Base-by-base conservation (phyloP, 2,888 invertebrate species). In the Sphaeridia pumilis region DNA sequence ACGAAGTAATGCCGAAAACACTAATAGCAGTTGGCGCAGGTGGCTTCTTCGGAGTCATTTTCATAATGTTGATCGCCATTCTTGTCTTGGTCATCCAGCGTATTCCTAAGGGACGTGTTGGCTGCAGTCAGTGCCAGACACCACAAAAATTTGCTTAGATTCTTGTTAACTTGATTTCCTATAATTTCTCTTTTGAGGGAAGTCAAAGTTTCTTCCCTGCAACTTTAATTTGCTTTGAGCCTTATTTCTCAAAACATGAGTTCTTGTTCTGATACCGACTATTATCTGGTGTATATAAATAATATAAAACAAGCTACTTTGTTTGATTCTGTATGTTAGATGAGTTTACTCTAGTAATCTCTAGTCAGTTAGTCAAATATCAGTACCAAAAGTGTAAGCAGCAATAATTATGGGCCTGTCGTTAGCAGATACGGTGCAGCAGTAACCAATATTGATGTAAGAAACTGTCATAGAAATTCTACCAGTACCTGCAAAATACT, bases 141-240 rank as follows among this genome's bases (percentile, higher is more conserved):
- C 51, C 51, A 3, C 51, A 51, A 45, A 51, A 51, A 51, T 51
- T 51, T 26, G 51, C 51, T 24, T 51, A 34, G 27, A 17, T n/a
- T n/a, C n/a, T n/a, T n/a, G n/a, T n/a, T n/a, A n/a, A n/a, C n/a
- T n/a, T n/a, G n/a, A n/a, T n/a, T n/a, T n/a, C n/a, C n/a, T n/a
- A n/a, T n/a, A n/a, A n/a, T n/a, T n/a, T n/a, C n/a, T n/a, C n/a
- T n/a, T n/a, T n/a, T n/a, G n/a, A n/a, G n/a, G n/a, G n/a, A n/a
- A n/a, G n/a, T n/a, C n/a, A n/a, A n/a, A n/a, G n/a, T n/a, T n/a
- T n/a, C n/a, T n/a, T n/a, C n/a, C n/a, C n/a, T n/a, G n/a, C n/a
- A n/a, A n/a, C n/a, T n/a, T n/a, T n/a, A n/a, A n/a, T n/a, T n/a
- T n/a, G n/a, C n/a, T n/a, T n/a, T n/a, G n/a, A n/a, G n/a, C n/a